Conservation (phyloP, 2,888 invertebrate genomes). For the Cactoblastis cactorum region DNA sequence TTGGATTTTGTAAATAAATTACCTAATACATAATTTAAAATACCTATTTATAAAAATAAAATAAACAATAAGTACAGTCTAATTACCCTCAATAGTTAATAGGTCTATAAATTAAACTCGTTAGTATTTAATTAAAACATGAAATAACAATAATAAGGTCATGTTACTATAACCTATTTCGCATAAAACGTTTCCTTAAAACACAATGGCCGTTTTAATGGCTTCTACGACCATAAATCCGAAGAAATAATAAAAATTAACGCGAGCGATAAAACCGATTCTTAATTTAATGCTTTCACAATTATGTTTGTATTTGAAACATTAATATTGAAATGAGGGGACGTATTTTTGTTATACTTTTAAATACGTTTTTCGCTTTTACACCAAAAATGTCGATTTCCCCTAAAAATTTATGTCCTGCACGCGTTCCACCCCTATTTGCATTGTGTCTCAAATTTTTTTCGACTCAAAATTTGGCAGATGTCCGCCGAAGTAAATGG, state of each 20-base stretch:
- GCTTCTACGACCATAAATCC: slow-evolving; percentile 34
- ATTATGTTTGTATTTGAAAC: slow-evolving; percentile 34
- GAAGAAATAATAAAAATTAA: slow-evolving; percentile 52
- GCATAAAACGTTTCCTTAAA: slow-evolving; percentile 18
- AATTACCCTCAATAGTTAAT: neutral
- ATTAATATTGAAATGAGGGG: slow-evolving; percentile 73
- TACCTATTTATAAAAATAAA: no score
- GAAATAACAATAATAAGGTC: neutral
- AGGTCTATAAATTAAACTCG: neutral
- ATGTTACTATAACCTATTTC: slow-evolving; percentile 10
- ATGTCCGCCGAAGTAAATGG: slow-evolving; percentile 70
- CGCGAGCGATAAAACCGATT: slow-evolving; percentile 40
- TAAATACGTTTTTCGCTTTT: slow-evolving; percentile 73
- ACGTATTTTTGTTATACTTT: slow-evolving; percentile 63
- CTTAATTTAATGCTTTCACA: slow-evolving; percentile 25
- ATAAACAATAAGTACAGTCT: no score
- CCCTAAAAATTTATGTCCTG: slow-evolving; percentile 73
- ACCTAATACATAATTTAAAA: no score
- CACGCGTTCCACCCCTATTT: slow-evolving; percentile 66
- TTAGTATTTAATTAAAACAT: neutral
- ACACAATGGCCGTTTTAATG: slow-evolving; percentile 21
- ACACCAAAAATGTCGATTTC: slow-evolving; percentile 64
- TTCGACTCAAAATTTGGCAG: slow-evolving; percentile 60
- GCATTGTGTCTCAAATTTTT: slow-evolving; percentile 73
- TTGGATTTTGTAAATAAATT: no score